Base-by-base conservation (phyloP, 2,888 invertebrate genomes). In the Amorpha juglandis region DNA sequence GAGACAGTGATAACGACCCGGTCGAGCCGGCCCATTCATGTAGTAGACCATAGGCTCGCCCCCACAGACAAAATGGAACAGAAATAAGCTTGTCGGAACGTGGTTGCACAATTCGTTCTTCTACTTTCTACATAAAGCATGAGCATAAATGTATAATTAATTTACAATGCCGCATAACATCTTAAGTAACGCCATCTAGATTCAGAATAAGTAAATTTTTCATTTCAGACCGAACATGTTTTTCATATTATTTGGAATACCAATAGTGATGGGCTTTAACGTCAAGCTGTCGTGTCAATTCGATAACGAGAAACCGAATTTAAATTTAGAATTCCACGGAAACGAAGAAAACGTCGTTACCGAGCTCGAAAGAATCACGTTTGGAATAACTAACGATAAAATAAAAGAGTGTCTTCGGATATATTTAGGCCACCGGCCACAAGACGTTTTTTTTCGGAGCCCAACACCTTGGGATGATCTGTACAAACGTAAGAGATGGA, bases 291-390 rank as follows among this genome's bases (percentile, higher is more conserved):
- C 69, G 63, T 16, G 76, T 71, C 0, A 67, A 45, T 8, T 68
- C 35, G 51, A 73, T 67, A 2, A 73, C 71, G 0, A 78, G 71
- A 0, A 78, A 77, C 7, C 69, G 67, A 12, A 85, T 71, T 12
- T 80, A 73, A n/a, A 86, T 68, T 14, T 77, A 69, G 62, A 83
- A 80, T 50, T 67, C 75, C n/a, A 84, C 81, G 27, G 68, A 50
- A 53, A 77, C 71, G 14, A 76, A 68, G 58, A 58, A 12, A 58
- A 58, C 12, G 58, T 58, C 1, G 58, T 58, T 7, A 63, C 51
- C 0, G 51, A 63, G 12, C 38, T 51, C 14, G 63, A 63, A 38
- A 51, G 38, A 27, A 63, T 51, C n/a, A 51, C 42, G 33, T 65
- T 65, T 14, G 48, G 48, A 50, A 67, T 64, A 45, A 64, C 52